Evolutionary conservation across 2,113 vertebrate genomes (phyloP).

Genomic region (Festucalex cinctus): DNA sequence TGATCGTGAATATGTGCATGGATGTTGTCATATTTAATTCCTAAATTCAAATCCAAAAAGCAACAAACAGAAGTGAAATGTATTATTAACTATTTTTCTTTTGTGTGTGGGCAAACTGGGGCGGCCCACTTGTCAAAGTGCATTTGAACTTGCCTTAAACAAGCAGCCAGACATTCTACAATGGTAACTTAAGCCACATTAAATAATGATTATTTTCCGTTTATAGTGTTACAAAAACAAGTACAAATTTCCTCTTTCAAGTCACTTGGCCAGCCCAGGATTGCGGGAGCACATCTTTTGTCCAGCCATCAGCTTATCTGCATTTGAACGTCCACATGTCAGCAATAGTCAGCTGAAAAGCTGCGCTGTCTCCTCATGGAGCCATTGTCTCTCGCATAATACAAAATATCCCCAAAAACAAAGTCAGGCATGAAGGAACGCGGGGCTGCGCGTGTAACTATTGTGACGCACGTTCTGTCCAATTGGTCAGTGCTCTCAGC

Average conservation of each 20-base stretch:
- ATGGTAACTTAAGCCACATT: neutral
- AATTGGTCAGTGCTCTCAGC: conserved; percentile 8
- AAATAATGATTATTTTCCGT: neutral
- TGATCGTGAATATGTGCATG: no score
- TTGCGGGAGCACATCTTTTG: conserved; percentile 8
- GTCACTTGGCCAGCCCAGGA: conserved; percentile 9
- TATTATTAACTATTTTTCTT: neutral
- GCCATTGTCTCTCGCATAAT: conserved; percentile 14
- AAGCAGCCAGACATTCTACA: neutral
- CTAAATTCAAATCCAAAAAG: neutral
- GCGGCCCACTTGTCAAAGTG: neutral
- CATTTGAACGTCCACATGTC: conserved; percentile 5
- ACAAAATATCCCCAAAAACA: conserved; percentile 12
- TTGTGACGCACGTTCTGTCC: conserved; percentile 22
- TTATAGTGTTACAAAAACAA: neutral
- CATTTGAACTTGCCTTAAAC: neutral
- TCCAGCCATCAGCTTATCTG: conserved; percentile 9
- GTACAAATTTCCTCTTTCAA: conserved; percentile 14
- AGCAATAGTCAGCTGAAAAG: conserved; percentile 12
- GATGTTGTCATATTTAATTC: no score
- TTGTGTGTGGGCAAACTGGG: neutral
- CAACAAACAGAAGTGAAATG: neutral
- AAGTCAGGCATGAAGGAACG: conserved; percentile 17
- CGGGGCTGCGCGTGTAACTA: conserved; percentile 13
- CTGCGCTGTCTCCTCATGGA: neutral